Base-by-base conservation (phyloP, 2,113 vertebrate genomes). In the Erpornis zantholeuca region DNA sequence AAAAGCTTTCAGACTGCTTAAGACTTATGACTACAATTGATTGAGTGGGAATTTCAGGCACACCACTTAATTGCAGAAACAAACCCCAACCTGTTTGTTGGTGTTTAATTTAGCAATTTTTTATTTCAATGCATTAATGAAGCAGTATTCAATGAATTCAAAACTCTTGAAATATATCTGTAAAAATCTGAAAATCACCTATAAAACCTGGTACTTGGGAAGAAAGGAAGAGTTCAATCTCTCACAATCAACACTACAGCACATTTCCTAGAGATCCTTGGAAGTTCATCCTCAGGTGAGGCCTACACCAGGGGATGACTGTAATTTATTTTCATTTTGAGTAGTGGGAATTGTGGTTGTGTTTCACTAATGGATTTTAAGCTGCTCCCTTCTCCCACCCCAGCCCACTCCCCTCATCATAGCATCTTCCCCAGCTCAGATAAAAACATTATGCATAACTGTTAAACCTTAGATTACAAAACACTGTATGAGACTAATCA, bases 1-100 rank as follows among this genome's bases (percentile, higher is more conserved):
- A 97, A 96, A 95, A 96, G 89, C 94, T 96, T 97, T 98, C 96
- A 97, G 94, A 95, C 82, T 95, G 84, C 84, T 83, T 95, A 93
- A 94, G 95, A 97, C 95, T 96, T 64, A 90, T 28, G 70, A 88
- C 66, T 88, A 68, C 96, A 94, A 94, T 8, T 95, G 94, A 96
- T 97, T 90, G 96, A 84, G 76, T 80, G 64, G 66, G 88, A 97
- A 95, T 88, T 96, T 94, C 82, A 94, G 93, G 78, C 78, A 91
- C 70, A 89, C 42, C 79, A 89, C 92, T 96, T 92, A 97, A 94
- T 89, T 91, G 83, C 81, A 95, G 60, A 92, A 91, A 95, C 15
- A 38, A 92, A 82, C 77, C 75, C 66, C 75, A 91, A 84, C 40
- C 52, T 94, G 71, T 80, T 71, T 88, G 83, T 78, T 92, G 72